Percentiles rank a stretch among this genome's conserved stretches.
Evolutionary conservation across 2,797 vertebrate genomes (phyloP).

Genomic region (Semaprochilodus insignis): DNA sequence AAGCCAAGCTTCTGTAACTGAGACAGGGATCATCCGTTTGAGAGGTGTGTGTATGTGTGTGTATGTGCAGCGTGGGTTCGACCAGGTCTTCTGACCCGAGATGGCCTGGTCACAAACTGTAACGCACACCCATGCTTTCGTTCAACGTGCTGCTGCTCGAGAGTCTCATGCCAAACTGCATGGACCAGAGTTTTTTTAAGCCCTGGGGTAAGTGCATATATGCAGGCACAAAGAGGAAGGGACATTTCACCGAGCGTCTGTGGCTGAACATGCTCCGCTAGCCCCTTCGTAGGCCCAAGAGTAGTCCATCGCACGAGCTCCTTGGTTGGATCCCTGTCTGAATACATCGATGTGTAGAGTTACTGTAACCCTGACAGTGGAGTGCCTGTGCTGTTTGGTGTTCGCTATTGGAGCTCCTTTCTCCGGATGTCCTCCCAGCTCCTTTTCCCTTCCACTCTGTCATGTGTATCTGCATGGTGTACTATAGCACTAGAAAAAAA

Average conservation of each 20-base stretch:
- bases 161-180: constrained; percentile 51
- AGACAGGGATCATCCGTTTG: constrained; percentile 8
- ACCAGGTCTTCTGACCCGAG: constrained; percentile 32
- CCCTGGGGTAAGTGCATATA: constrained; percentile 13
- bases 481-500: constrained; percentile 59
- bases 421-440: constrained; percentile 23
- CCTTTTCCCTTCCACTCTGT: constrained; percentile 34
- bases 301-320: constrained; percentile 15
- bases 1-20: background rate
- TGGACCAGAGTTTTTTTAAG: constrained; percentile 34
- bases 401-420: constrained; percentile 19
- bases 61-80: constrained; percentile 15
- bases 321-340: constrained; percentile 10
- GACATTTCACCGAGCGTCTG: background rate
- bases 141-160: constrained; percentile 54
- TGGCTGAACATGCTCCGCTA: background rate
- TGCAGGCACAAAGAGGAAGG: background rate
- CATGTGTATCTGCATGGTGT: constrained; percentile 56
- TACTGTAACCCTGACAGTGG: constrained; percentile 35
- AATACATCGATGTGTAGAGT: constrained; percentile 28
- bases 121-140: constrained; percentile 28
- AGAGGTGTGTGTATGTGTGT: background rate
- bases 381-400: constrained; percentile 35
- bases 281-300: constrained; percentile 14
- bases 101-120: constrained; percentile 34